Conservation (phyloP, 2,888 invertebrate species). For the Deroplatys truncata region DNA sequence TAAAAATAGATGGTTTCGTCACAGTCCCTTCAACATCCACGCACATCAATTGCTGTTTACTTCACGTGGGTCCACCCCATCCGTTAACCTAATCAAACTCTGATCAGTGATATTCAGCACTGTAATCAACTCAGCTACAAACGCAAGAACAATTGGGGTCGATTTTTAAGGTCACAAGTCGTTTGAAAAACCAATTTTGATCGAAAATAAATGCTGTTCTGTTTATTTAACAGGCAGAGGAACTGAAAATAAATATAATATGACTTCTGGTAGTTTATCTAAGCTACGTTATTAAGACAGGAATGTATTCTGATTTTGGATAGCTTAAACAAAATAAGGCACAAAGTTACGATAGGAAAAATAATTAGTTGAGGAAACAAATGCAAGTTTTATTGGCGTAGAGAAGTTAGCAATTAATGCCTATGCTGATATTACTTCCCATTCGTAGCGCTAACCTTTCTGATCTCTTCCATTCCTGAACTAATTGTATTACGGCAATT, state of each 20-base stretch:
- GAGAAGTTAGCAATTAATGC: background rate
- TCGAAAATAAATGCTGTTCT: too few species aligned
- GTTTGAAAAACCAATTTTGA: too few species aligned
- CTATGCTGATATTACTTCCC: background rate
- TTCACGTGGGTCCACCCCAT: too few species aligned
- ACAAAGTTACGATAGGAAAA: background rate
- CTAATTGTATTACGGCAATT: constrained; percentile 22
- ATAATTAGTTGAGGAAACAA: background rate
- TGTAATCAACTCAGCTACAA: too few species aligned
- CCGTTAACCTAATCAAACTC: too few species aligned
- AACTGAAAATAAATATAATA: background rate
- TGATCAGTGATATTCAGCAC: too few species aligned
- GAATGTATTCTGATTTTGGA: background rate
- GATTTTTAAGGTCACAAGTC: too few species aligned
- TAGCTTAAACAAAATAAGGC: background rate
- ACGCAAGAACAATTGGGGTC: too few species aligned
- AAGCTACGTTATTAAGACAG: background rate
- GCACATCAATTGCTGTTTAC: too few species aligned
- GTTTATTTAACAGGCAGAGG: too few species aligned
- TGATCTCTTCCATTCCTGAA: background rate
- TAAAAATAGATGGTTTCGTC: too few species aligned
- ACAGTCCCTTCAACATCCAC: too few species aligned
- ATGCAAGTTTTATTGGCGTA: background rate
- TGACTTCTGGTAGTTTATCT: background rate
- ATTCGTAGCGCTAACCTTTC: background rate